Evolutionary conservation across 2,888 invertebrate species (phyloP), one percentile per base, ranked within the genome.

Genomic region (Rhaphigaster nebulosa): DNA sequence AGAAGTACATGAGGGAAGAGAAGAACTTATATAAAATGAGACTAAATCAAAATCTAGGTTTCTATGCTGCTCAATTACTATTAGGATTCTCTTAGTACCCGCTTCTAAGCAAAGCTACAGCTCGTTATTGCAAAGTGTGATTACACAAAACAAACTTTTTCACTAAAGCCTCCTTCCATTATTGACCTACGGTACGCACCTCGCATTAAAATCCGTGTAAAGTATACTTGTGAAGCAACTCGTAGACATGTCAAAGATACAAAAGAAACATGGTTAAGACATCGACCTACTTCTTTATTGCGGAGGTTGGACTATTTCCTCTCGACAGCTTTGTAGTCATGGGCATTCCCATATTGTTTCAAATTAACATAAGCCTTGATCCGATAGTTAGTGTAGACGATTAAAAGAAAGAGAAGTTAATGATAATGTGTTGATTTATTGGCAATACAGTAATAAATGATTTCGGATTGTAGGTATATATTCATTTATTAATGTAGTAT

Each of bases 181-280:
- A 60, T 60, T 60, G 60, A 8, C 60, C n/a, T 10, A 56, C 13
- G 23, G n/a, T n/a, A 60, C 12, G 60, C 60, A 60, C 60, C 60
- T n/a, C 60, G 60, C n/a, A 60, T 60, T 60, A 60, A n/a, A 60
- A 60, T 60, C n/a, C 60, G 60, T 60, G 60, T 60, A 60, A 60
- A 60, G 60, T n/a, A 60, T 60, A n/a, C n/a, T 60, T 26, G n/a
- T 60, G 60, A n/a, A 60, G 60, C 60, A 60, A 60, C 12, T 8
- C 6, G 1, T 60, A 60, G n/a, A 60, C 60, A 60, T 60, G 60
- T 60, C 60, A 26, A n/a, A 60, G 60, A 10, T 60, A 60, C 60
- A 60, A 60, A 60, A n/a, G n/a, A n/a, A n/a, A n/a, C 26, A 26
- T 60, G 60, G 60, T 60, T 60, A 60, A 60, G 60, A 60, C 60